Conservation (phyloP, 2,888 invertebrate species). For the Daptonema setosum region DNA sequence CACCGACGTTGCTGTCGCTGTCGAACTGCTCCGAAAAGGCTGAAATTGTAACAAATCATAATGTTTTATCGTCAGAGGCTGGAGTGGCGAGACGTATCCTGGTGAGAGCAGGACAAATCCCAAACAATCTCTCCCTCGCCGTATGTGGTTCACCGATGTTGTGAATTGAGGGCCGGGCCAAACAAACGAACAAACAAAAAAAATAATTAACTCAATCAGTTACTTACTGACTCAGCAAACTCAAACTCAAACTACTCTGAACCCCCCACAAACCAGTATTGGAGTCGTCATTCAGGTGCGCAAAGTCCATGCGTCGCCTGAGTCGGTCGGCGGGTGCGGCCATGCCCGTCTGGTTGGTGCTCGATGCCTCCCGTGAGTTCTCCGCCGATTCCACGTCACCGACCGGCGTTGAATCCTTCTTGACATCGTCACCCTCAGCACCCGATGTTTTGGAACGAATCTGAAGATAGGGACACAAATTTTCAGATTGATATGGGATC, state of each 20-base stretch:
- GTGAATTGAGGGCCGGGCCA: too few species aligned
- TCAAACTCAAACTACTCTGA: too few species aligned
- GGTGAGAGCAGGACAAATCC: too few species aligned
- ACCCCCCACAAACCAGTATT: conserved; percentile 12
- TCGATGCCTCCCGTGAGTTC: background rate
- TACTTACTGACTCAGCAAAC: too few species aligned
- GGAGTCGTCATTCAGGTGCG: conserved; percentile 18
- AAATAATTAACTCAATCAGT: too few species aligned
- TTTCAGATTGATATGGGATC: background rate
- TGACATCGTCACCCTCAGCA: background rate
- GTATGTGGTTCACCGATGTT: too few species aligned
- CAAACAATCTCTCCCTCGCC: too few species aligned
- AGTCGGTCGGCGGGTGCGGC: background rate
- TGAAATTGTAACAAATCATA: background rate
- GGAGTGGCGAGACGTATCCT: too few species aligned
- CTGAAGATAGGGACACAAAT: background rate
- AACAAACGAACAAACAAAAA: too few species aligned
- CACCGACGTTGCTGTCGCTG: conserved; percentile 17
- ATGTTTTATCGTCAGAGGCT: too few species aligned
- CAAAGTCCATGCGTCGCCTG: background rate
- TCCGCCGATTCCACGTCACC: background rate
- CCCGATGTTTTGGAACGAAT: background rate
- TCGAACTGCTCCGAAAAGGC: conserved; percentile 21
- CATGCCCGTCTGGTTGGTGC: conserved; percentile 4
- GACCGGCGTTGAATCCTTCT: too few species aligned